phyloP scores from a whole-genome alignment of 2,888 invertebrate genomes.

The Zhengitettix transpicula region DNA sequence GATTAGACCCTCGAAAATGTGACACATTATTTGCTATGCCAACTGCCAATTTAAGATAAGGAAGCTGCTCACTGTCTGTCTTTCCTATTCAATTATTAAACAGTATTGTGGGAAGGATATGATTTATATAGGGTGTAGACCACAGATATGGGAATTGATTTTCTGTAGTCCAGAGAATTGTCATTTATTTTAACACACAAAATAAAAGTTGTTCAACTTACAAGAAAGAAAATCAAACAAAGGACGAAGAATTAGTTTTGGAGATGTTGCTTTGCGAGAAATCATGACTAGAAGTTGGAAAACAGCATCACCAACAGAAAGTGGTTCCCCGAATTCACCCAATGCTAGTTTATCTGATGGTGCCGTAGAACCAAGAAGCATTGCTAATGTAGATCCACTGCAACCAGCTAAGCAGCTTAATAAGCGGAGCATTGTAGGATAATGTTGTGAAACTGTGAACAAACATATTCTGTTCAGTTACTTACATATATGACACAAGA shows the following conservation, averaged over 20 bases:
- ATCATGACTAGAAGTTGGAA: conserved; percentile 66
- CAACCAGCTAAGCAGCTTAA: conserved; percentile 66
- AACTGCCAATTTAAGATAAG: too few relatives aligned
- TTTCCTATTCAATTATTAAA: too few relatives aligned
- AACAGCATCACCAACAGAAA: conserved; percentile 73
- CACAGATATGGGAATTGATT: too few relatives aligned
- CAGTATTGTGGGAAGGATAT: too few relatives aligned
- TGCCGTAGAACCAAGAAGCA: conserved; percentile 36
- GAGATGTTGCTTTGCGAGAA: conserved; percentile 45
- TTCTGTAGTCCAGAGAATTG: too few relatives aligned
- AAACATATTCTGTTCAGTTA: too few relatives aligned
- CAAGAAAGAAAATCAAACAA: conserved; percentile 50
- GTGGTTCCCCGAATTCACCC: conserved; percentile 36
- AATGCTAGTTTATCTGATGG: conserved; percentile 16
- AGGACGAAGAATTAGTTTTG: conserved; percentile 58
- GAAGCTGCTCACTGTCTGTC: too few relatives aligned
- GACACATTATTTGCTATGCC: too few relatives aligned
- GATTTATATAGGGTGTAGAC: too few relatives aligned
- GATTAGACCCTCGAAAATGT: too few relatives aligned
- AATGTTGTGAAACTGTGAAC: conserved; percentile 50
- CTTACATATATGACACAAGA: too few relatives aligned
- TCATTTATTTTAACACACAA: conserved; percentile 7
- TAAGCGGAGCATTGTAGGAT: conserved; percentile 66
- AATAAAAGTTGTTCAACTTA: conserved; percentile 16
- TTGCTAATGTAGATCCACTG: conserved; percentile 48